Evolutionary conservation across 2,888 invertebrate genomes (phyloP), one percentile per base, ranked within the genome.

Genomic region (Neria commutata): DNA sequence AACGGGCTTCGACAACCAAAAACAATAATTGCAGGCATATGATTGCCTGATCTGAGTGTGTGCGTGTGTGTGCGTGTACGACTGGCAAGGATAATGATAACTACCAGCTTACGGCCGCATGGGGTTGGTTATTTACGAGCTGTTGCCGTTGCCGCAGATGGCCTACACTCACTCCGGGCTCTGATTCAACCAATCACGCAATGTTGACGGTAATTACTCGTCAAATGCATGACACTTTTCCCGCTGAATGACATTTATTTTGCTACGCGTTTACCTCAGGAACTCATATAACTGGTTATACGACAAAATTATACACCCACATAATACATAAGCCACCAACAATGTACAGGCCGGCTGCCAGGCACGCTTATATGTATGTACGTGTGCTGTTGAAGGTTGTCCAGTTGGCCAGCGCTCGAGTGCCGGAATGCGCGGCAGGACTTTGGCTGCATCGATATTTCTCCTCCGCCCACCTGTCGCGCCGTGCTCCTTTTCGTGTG

Each of bases 121-220:
- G 25, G 23, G 48, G 24, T 17, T 33, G n/a, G 24, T 47, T 46
- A n/a, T 40, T 49, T 42, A 24, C 45, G 21, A 37, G 33, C 23
- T 33, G 33, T 56, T n/a, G 40, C n/a, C n/a, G n/a, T n/a, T n/a
- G n/a, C n/a, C n/a, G n/a, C n/a, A n/a, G n/a, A n/a, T n/a, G 26
- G 67, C 66, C 42, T 56, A 67, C 65, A 63, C 55, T 68, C 63
- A 61, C 64, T 66, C 53, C 63, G 52, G 67, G 60, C 64, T 68
- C 72, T 78, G 77, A 78, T 79, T 79, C 80, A 79, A 78, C 81
- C 81, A 81, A 81, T 81, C 81, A 81, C 79, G 81, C 80, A 81
- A 81, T 81, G 79, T 79, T 80, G 78, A 75, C 75, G 73, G 75
- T 78, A 81, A 80, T 81, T 78, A 76, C 72, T 73, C 72, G 69